Percentiles rank a stretch among this genome's conserved stretches.
phyloP scores from a whole-genome alignment of 64 coral and sea anemone species.

The Montipora capricornis region DNA sequence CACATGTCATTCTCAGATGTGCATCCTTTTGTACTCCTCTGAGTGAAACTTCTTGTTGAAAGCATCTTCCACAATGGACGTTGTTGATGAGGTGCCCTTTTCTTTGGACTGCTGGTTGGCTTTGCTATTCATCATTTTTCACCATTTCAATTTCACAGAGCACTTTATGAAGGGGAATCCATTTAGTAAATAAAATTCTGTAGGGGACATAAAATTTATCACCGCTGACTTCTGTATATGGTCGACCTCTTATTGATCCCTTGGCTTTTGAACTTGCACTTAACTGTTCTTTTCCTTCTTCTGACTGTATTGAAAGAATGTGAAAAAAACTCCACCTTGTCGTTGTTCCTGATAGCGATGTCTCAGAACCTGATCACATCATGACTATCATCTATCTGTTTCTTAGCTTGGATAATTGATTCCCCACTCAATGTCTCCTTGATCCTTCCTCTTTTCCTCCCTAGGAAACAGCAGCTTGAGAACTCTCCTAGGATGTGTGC shows the following conservation, averaged over 20 bases:
- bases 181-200: neutral
- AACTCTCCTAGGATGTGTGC: neutral
- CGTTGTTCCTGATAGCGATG: neutral
- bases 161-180: neutral
- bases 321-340: neutral
- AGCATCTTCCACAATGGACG: neutral
- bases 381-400: neutral
- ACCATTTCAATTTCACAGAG: neutral
- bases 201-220: neutral
- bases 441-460: neutral
- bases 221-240: neutral
- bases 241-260: neutral
- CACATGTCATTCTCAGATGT: neutral
- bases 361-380: neutral
- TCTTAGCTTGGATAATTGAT: neutral
- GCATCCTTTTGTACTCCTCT: neutral
- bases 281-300: constrained; percentile 5
- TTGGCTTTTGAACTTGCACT: neutral
- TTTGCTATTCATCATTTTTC: neutral
- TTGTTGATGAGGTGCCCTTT: neutral
- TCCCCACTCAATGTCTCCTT: neutral
- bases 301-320: neutral
- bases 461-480: neutral
- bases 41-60: neutral
- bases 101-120: neutral